Evolutionary conservation across 1,140 invertebrate genomes (phyloP).

Genomic region (Microplitis mediator): DNA sequence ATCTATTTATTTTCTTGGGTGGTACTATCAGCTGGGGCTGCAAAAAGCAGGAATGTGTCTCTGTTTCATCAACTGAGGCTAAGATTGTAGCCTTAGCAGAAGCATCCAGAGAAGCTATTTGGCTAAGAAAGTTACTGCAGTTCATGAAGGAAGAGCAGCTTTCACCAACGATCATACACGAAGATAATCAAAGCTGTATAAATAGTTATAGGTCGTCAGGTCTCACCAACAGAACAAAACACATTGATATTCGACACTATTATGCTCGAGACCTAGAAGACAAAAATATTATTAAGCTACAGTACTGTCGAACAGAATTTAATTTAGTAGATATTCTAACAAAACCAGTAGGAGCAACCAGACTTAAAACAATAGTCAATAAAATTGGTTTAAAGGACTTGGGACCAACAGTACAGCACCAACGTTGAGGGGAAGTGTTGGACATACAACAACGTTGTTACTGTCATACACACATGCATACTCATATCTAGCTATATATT

Average conservation of each 20-base stretch:
- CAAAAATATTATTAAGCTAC: too few species aligned
- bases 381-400: too few species aligned
- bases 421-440: too few species aligned
- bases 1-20: constrained; percentile 37
- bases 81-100: constrained; percentile 31
- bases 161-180: constrained; percentile 1
- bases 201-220: neutral
- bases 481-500: too few species aligned
- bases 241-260: constrained; percentile 33
- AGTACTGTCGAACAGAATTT: too few species aligned
- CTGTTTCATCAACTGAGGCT: constrained; percentile 24
- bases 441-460: too few species aligned
- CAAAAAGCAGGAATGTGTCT: constrained; percentile 29
- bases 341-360: too few species aligned
- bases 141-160: constrained; percentile 5
- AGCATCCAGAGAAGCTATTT: constrained; percentile 33
- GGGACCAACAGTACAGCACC: too few species aligned
- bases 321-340: too few species aligned
- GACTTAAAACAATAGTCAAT: too few species aligned
- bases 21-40: constrained; percentile 24
- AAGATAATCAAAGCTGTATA: constrained; percentile 34
- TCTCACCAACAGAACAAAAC: constrained; percentile 30
- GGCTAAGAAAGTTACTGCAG: constrained; percentile 28
- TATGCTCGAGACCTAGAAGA: too few species aligned
- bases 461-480: too few species aligned